Conservation (phyloP, 2,113 vertebrate genomes). For the Rhagologus leucostigma region DNA sequence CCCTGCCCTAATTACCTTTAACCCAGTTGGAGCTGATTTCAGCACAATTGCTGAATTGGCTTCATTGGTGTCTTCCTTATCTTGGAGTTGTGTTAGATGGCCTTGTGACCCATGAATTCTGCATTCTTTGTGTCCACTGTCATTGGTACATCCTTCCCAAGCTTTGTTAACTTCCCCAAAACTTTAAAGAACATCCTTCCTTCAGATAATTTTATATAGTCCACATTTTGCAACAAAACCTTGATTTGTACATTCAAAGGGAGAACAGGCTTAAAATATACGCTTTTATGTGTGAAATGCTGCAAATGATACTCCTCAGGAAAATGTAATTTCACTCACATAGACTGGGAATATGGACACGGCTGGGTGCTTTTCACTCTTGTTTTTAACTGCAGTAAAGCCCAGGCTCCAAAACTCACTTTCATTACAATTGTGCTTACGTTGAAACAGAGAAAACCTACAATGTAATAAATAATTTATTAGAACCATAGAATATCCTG, state of each 20-base stretch:
- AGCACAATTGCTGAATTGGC: background rate
- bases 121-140: background rate
- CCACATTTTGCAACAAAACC: background rate
- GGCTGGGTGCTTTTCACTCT: background rate
- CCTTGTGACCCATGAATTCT: background rate
- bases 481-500: background rate
- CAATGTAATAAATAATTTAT: background rate
- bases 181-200: background rate
- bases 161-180: background rate
- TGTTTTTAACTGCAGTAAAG: background rate
- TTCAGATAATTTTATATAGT: background rate
- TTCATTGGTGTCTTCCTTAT: background rate
- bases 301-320: background rate
- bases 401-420: background rate
- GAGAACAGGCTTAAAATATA: background rate
- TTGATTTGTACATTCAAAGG: accelerated
- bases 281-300: background rate
- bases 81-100: background rate
- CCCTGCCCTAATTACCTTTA: background rate
- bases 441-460: accelerated
- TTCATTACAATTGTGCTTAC: background rate
- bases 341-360: background rate
- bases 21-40: background rate
- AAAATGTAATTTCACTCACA: background rate
- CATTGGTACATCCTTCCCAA: background rate